Evolutionary conservation across 2,113 vertebrate genomes (phyloP), one percentile per base, ranked within the genome.

Genomic region (Tenrec ecaudatus): DNA sequence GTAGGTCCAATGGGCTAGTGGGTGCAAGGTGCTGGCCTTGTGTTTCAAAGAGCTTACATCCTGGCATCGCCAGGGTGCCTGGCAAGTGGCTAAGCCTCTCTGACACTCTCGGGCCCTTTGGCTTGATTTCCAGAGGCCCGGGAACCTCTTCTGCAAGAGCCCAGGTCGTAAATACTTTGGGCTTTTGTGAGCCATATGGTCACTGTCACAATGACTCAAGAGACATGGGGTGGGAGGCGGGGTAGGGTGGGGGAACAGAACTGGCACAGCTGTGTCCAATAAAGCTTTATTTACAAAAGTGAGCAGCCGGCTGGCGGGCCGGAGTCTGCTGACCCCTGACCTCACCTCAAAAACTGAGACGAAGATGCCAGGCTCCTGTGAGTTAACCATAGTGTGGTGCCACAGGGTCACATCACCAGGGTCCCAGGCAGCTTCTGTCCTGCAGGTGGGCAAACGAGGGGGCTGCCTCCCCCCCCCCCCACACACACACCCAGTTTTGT

Each of bases 211-310:
- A 68, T 36, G 11, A 25, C 62, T 81, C 77, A 64, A 2, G 47
- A 53, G 47, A 53, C 47, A 14, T 10, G 47, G 47, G 12, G 9
- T 5, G 4, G 12, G 47, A 10, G 47, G 5, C 6, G 47, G 47
- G 47, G 47, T 10, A 10, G 47, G 47, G 47, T 10, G 58, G 19
- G 0, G 4, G 17, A 31, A 16, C 47, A 12, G 29, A 89, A 47
- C n/a, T 22, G 29, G 19, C 60, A 14, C 31, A 22, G n/a, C 36
- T n/a, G 5, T 25, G 25, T 58, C 43, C 33, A 23, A n/a, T 31
- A 81, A 82, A 85, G 53, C 93, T 81, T 62, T 66, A 82, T 91
- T 82, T 57, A 80, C 57, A 66, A 33, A 76, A 71, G 12, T 11
- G 43, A 62, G 9, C 20, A 31, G 36, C 76, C 9, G 33, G 17